These are phyloP conservation scores for Xestia sexstrigata DNA, from an alignment of 2,888 invertebrate genomes.

Conservation along the genomic window DNA sequence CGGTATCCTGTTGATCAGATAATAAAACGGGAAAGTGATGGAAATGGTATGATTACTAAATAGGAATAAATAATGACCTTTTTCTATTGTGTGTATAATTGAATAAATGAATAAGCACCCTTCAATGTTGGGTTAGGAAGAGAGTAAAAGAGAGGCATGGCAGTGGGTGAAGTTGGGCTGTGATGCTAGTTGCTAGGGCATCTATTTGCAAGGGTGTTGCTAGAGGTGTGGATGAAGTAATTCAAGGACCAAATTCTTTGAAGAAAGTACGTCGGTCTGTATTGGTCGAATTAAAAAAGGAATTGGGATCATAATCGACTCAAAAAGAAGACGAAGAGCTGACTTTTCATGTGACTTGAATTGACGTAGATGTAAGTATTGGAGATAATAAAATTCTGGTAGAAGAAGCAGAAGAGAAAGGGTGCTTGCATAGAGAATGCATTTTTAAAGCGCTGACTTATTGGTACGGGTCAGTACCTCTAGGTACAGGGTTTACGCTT, in stretches of 20 bases:
- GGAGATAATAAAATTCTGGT: too few relatives aligned
- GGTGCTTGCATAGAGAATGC: too few relatives aligned
- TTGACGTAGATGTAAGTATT: too few relatives aligned
- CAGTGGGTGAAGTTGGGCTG: neutral
- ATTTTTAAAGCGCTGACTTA: too few relatives aligned
- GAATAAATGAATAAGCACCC: neutral
- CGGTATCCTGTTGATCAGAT: neutral
- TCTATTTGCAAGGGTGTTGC: neutral
- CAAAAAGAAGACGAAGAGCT: neutral
- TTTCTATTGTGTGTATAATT: neutral
- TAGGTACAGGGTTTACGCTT: too few relatives aligned
- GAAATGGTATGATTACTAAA: neutral
- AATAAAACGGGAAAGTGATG: neutral
- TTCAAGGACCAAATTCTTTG: neutral
- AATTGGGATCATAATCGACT: neutral
- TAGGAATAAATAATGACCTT: neutral
- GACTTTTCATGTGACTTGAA: too few relatives aligned
- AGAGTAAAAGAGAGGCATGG: neutral
- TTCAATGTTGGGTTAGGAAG: neutral
- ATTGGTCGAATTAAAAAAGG: neutral
- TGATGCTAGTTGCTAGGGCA: neutral
- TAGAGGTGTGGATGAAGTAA: neutral
- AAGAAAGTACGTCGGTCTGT: neutral
- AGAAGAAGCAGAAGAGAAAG: too few relatives aligned
- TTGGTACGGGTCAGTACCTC: too few relatives aligned